Evolutionary conservation across 2,888 invertebrate genomes (phyloP).

Genomic region (Orgyia antiqua): DNA sequence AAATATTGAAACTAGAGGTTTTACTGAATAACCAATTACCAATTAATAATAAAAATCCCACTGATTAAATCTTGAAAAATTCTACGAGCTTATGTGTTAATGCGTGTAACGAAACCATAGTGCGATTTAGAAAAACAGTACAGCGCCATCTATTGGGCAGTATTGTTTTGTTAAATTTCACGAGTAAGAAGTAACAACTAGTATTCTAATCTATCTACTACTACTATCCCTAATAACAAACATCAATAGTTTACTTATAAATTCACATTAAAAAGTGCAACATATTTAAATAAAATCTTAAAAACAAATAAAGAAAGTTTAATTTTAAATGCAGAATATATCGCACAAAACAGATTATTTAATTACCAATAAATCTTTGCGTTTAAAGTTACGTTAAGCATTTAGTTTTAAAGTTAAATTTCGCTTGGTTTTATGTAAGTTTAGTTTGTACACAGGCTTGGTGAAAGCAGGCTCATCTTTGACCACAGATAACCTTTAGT

Average conservation of each 20-base stretch:
- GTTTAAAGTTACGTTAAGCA: not conserved
- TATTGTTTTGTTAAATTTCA: no score
- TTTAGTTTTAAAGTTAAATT: constrained; percentile 5
- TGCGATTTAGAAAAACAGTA: no score
- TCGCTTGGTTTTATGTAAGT: constrained; percentile 5
- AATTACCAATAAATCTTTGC: constrained; percentile 21
- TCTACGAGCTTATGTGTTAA: no score
- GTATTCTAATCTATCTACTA: no score
- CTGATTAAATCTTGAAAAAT: no score
- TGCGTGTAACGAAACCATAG: no score
- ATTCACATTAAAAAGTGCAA: constrained; percentile 26
- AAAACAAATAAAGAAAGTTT: constrained; percentile 15
- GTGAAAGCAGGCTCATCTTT: constrained; percentile 68
- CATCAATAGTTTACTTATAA: constrained; percentile 25
- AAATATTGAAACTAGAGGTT: no score
- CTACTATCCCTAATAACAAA: constrained; percentile 22
- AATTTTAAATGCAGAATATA: constrained; percentile 22
- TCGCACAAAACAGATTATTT: constrained; percentile 31
- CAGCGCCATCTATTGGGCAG: no score
- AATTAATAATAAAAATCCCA: no score
- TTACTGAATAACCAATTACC: no score
- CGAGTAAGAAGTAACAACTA: no score
- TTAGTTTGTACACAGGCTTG: constrained; percentile 31
- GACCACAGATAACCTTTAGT: constrained; percentile 64
- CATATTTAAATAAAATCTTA: constrained; percentile 13